Evolutionary conservation across 2,113 vertebrate species (phyloP).

Genomic region (Percopsis transmontana): DNA sequence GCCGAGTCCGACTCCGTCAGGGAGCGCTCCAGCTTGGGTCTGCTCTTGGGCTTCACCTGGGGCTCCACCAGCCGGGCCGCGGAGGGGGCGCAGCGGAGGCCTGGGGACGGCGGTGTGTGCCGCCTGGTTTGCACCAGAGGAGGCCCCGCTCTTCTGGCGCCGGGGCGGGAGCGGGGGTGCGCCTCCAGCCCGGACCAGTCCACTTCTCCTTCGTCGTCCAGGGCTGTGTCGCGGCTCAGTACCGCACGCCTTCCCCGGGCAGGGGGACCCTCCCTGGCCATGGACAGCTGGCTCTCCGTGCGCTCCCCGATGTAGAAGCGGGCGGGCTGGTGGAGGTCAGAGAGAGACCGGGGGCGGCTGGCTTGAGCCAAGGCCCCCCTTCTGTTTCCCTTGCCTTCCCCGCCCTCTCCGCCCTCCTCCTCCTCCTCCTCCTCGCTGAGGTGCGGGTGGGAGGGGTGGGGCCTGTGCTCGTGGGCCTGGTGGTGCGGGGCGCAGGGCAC

Average conservation of each 20-base stretch:
- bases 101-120: constrained; percentile 47
- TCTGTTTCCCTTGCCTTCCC: constrained; percentile 19
- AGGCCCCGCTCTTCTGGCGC: constrained; percentile 61
- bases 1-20: constrained; percentile 87
- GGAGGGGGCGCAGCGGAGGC: constrained; percentile 31
- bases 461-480: constrained; percentile 52
- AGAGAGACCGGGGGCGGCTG: constrained; percentile 77
- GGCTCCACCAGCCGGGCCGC: constrained; percentile 62
- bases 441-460: constrained; percentile 68
- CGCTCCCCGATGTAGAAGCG: constrained; percentile 81
- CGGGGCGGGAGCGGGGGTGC: constrained; percentile 63
- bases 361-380: constrained; percentile 58
- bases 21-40: constrained; percentile 75
- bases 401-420: constrained; percentile 71
- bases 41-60: constrained; percentile 75
- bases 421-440: constrained; percentile 83
- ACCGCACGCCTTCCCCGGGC: constrained; percentile 46
- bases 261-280: constrained; percentile 57
- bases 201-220: constrained; percentile 62
- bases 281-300: constrained; percentile 60
- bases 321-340: constrained; percentile 79
- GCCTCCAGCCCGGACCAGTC: constrained; percentile 62
- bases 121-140: constrained; percentile 39
- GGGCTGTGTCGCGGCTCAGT: constrained; percentile 52
- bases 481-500: constrained; percentile 59